Base-by-base conservation (phyloP, 2,797 vertebrate species). In the Serranus cabrilla region DNA sequence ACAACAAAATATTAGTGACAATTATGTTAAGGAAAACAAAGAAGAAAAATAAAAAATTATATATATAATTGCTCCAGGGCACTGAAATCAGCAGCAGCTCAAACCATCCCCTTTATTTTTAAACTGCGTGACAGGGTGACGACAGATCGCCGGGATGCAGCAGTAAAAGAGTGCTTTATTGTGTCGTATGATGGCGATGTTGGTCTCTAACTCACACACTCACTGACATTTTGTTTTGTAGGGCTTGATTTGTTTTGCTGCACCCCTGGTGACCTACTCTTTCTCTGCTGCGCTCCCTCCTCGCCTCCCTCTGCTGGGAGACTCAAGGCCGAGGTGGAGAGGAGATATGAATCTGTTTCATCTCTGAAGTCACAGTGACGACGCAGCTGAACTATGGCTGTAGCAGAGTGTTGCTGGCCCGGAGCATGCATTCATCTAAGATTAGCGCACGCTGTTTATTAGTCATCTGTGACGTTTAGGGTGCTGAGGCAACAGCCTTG, bases 71-170 rank as follows among this genome's bases (percentile, higher is more conserved):
- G 92, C 75, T 87, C 78, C 78, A 91, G 64, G 49, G 81, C 74
- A 66, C 89, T 93, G 87, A 90, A 84, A 85, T 86, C 77, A 82
- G 71, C 66, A 83, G 84, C 80, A 81, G 71, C 39, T 67, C 79
- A 87, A 90, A 85, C 51, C 65, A 83, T 72, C 80, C 25, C 80
- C 71, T 89, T 87, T 66, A 17, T 92, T 93, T 95, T 95, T 93
- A 94, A 94, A 94, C 92, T 93, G 93, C 1, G 3, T 91, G 94
- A 88, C 56, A 62, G 49, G 42, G 58, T 63, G 71, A 74, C 69
- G 82, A 82, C 54, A 34, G 65, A 72, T 73, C 21, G 11, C 56
- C 58, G 12, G 64, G 86, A 73, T 74, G 83, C 74, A 68, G 73
- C 73, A 55, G 58, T 60, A 52, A 85, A 81, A 52, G 39, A 54